A percentile compares a stretch with the other conserved stretches of the same genome.
Evolutionary conservation across 2,113 vertebrate genomes (phyloP).

Genomic region (Pundamilia nyererei): DNA sequence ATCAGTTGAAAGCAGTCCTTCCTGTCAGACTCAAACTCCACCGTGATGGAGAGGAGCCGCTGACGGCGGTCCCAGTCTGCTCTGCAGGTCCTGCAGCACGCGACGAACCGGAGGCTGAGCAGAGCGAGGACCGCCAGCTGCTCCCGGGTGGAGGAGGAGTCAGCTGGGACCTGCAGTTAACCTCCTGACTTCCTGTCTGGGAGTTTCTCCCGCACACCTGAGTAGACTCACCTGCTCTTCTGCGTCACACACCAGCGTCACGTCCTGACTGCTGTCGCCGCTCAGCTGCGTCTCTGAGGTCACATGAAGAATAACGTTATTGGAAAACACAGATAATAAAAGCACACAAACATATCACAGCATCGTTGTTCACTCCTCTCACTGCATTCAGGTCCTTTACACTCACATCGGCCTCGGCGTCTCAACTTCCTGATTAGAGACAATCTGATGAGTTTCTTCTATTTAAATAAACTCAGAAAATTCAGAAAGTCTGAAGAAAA

Average conservation of each 20-base stretch:
- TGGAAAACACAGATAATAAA: background rate
- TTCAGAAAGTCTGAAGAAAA: background rate
- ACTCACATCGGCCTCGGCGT: background rate
- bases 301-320: background rate
- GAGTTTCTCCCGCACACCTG: background rate
- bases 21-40: background rate
- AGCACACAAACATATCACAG: background rate
- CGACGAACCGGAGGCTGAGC: background rate
- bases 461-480: background rate
- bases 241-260: slow-evolving; percentile 12
- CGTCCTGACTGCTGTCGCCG: slow-evolving; percentile 23
- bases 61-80: background rate
- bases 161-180: background rate
- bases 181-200: background rate
- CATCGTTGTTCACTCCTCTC: rapidly evolving
- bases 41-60: rapidly evolving
- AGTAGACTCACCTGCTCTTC: background rate
- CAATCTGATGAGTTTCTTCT: background rate
- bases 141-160: rapidly evolving
- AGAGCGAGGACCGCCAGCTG: background rate
- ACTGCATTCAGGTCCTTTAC: background rate
- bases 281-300: slow-evolving; percentile 80
- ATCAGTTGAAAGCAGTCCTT: background rate
- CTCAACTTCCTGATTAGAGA: background rate
- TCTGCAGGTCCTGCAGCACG: background rate